phyloP scores from a whole-genome alignment of 2,113 vertebrate species.

The Pelodiscus sinensis region DNA sequence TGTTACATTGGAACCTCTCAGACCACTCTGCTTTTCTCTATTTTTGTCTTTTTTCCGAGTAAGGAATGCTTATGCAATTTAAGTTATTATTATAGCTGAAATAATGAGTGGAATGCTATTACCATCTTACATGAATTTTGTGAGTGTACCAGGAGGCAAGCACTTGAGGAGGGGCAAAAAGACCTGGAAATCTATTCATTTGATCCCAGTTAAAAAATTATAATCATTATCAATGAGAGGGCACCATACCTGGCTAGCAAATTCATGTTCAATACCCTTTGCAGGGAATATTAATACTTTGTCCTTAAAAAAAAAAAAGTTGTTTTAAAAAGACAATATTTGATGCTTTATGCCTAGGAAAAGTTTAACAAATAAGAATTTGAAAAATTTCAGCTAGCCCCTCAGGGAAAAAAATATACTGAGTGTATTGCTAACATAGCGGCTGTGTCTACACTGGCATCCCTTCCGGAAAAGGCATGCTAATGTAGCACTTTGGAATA shows the following conservation, averaged over 20 bases:
- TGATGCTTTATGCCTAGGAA: neutral
- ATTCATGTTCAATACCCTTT: neutral
- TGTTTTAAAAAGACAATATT: neutral
- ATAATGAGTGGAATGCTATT: neutral
- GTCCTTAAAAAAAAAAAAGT: neutral
- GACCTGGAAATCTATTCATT: neutral
- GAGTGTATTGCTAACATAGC: neutral
- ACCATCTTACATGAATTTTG: neutral
- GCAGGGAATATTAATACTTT: neutral
- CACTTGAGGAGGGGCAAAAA: neutral
- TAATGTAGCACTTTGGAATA: no score
- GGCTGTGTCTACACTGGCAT: no score
- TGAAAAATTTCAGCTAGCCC: neutral
- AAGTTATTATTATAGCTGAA: neutral
- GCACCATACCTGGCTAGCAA: neutral
- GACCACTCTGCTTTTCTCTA: neutral
- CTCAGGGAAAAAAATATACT: neutral
- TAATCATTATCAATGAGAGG: neutral
- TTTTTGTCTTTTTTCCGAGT: no score
- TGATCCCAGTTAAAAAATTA: constrained; percentile 10
- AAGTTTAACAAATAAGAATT: neutral
- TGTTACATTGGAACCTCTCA: neutral
- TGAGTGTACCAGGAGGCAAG: neutral
- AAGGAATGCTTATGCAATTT: neutral
- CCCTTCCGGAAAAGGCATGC: no score